Percentiles rank a stretch among this genome's conserved stretches.
These are phyloP conservation scores for Cardiocondyla obscurior DNA, from an alignment of 1,140 invertebrate species.

Conservation along the genomic window DNA sequence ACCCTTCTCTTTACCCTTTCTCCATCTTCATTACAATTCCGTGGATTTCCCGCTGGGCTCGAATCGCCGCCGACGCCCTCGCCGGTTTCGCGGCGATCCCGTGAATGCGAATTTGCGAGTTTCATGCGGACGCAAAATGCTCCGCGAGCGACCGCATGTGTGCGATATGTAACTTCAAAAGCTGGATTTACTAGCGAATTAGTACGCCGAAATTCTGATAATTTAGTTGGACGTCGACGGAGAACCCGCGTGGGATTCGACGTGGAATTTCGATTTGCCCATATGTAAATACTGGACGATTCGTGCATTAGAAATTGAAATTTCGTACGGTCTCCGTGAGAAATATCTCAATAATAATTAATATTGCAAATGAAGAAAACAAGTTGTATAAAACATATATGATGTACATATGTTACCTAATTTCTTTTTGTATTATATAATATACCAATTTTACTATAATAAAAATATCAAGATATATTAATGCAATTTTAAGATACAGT, in stretches of 20 bases:
- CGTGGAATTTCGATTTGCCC: slow-evolving; percentile 40
- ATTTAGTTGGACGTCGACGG: slow-evolving; percentile 50
- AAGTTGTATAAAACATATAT: background rate
- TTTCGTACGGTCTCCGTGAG: background rate
- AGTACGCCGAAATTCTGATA: slow-evolving; percentile 52
- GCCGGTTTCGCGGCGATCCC: slow-evolving; percentile 1
- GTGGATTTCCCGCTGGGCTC: slow-evolving; percentile 50
- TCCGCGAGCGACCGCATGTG: slow-evolving; percentile 32
- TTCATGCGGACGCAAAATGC: slow-evolving; percentile 43
- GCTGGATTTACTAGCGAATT: slow-evolving; percentile 50
- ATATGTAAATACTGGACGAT: slow-evolving; percentile 32
- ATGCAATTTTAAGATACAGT: background rate
- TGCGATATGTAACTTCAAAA: slow-evolving; percentile 52
- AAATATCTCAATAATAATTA: background rate
- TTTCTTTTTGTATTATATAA: background rate
- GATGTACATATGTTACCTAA: background rate
- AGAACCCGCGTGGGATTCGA: slow-evolving; percentile 30
- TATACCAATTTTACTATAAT: background rate
- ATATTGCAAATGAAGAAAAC: background rate
- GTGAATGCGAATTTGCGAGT: slow-evolving; percentile 53
- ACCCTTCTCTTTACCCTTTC: slow-evolving; percentile 9
- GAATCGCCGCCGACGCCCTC: slow-evolving; percentile 10
- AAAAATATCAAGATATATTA: background rate
- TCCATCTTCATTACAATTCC: slow-evolving; percentile 66
- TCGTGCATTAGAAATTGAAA: slow-evolving; percentile 37